A percentile compares a stretch with the other conserved stretches of the same genome.
Evolutionary conservation across 2,113 vertebrate genomes (phyloP).

Genomic region (Platichthys flesus): DNA sequence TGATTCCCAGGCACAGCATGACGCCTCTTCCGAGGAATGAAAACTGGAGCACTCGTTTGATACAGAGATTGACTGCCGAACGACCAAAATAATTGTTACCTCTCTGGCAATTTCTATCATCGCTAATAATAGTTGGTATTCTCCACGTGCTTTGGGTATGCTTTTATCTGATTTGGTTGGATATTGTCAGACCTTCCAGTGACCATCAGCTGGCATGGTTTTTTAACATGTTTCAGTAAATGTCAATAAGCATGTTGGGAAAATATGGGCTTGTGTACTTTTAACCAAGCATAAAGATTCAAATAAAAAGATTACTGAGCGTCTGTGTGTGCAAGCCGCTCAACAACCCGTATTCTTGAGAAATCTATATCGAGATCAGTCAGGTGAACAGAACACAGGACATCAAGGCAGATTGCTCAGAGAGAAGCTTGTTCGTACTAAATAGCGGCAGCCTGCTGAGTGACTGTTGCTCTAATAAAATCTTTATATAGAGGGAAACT

Average conservation of each 20-base stretch:
- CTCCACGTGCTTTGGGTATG: neutral
- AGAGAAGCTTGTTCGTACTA: slow-evolving; percentile 16
- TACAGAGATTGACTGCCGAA: slow-evolving; percentile 34
- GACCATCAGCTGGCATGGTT: slow-evolving; percentile 12
- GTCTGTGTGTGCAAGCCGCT: slow-evolving; percentile 15
- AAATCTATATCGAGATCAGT: slow-evolving; percentile 48
- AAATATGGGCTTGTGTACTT: slow-evolving; percentile 38
- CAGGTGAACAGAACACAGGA: slow-evolving; percentile 36
- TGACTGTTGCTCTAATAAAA: neutral
- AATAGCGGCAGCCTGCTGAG: slow-evolving; percentile 8
- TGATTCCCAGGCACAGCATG: slow-evolving; percentile 54
- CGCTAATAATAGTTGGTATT: neutral
- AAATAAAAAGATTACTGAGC: neutral
- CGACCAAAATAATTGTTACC: slow-evolving; percentile 27
- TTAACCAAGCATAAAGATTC: slow-evolving; percentile 51
- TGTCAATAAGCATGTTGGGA: slow-evolving; percentile 43
- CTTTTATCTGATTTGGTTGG: slow-evolving; percentile 3
- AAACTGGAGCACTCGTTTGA: slow-evolving; percentile 27
- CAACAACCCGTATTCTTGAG: slow-evolving; percentile 28
- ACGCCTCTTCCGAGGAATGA: slow-evolving; percentile 2
- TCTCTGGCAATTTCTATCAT: slow-evolving; percentile 10
- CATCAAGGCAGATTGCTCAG: neutral
- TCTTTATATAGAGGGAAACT: slow-evolving; percentile 8
- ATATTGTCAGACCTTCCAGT: slow-evolving; percentile 15
- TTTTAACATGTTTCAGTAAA: slow-evolving; percentile 39